Evolutionary conservation across 23 tunicate genomes (phyloP).

Genomic region (Corella eumyota): DNA sequence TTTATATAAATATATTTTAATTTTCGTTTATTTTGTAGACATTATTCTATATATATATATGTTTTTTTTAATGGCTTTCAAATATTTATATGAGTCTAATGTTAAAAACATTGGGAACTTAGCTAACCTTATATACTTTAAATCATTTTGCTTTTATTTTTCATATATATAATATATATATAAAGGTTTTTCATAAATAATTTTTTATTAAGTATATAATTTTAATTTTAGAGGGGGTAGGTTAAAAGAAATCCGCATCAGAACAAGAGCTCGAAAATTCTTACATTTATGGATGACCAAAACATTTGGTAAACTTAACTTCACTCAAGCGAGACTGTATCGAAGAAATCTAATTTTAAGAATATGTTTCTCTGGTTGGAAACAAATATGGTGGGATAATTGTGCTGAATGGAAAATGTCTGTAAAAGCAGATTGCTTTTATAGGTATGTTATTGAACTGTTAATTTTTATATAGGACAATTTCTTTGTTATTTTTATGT

Average conservation of each 20-base stretch:
- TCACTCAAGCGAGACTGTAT: constrained; percentile 21
- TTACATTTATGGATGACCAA: constrained; percentile 57
- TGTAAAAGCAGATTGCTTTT: constrained; percentile 57
- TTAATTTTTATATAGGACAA: too few relatives aligned
- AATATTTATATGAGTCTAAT: too few relatives aligned
- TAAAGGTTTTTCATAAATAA: too few relatives aligned
- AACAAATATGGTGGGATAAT: constrained; percentile 66
- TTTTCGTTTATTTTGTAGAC: too few relatives aligned
- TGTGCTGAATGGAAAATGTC: constrained; percentile 67
- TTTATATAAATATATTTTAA: too few relatives aligned
- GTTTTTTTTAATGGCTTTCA: too few relatives aligned
- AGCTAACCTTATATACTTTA: too few relatives aligned
- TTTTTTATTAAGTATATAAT: not conserved
- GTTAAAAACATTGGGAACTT: too few relatives aligned
- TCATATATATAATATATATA: too few relatives aligned
- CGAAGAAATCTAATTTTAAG: constrained; percentile 11
- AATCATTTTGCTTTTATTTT: too few relatives aligned
- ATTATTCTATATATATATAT: too few relatives aligned
- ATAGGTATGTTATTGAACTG: constrained; percentile 24
- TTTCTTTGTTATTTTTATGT: too few relatives aligned
- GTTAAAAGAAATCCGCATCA: constrained; percentile 81
- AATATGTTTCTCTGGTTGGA: constrained; percentile 31
- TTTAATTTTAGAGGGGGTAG: constrained; percentile 51
- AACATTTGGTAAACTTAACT: constrained; percentile 55
- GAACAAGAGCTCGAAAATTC: constrained; percentile 82